Percentiles rank a stretch among this genome's conserved stretches.
Conservation (phyloP, 2,888 invertebrate species). For the Papilio protenor region DNA sequence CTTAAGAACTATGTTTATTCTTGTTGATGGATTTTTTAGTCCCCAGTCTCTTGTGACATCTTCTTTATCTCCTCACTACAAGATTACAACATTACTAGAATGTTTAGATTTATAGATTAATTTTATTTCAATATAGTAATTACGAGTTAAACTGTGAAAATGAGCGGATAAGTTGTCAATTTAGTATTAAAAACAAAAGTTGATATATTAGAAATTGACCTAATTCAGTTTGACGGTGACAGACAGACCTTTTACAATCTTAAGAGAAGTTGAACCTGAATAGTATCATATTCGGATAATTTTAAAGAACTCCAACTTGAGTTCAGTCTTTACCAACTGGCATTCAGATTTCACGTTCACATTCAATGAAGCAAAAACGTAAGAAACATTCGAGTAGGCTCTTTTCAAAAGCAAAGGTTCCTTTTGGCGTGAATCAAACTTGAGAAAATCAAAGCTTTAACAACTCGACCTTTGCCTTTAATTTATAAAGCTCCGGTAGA, state of each 20-base stretch:
- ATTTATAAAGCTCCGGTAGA: background rate
- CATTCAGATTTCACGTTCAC: background rate
- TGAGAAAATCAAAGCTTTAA: constrained; percentile 17
- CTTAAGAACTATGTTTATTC: background rate
- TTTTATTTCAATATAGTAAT: too few species aligned
- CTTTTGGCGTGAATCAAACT: background rate
- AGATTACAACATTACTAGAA: too few species aligned
- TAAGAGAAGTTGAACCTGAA: background rate
- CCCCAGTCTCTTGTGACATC: too few species aligned
- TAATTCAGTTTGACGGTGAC: background rate
- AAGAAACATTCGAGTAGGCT: constrained; percentile 2
- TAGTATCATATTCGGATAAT: background rate
- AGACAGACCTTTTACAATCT: background rate
- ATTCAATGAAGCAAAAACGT: background rate
- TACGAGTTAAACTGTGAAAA: too few species aligned
- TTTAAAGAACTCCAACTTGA: background rate
- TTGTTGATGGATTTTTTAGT: background rate
- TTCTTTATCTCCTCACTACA: too few species aligned
- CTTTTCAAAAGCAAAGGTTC: constrained; percentile 13
- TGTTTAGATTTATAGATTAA: too few species aligned
- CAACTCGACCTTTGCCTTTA: constrained; percentile 8
- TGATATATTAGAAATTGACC: too few species aligned
- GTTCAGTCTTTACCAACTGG: background rate
- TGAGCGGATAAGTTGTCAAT: too few species aligned
- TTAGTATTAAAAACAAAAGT: too few species aligned